Evolutionary conservation across 2,797 vertebrate species (phyloP).

Genomic region (Propithecus perrieri): DNA sequence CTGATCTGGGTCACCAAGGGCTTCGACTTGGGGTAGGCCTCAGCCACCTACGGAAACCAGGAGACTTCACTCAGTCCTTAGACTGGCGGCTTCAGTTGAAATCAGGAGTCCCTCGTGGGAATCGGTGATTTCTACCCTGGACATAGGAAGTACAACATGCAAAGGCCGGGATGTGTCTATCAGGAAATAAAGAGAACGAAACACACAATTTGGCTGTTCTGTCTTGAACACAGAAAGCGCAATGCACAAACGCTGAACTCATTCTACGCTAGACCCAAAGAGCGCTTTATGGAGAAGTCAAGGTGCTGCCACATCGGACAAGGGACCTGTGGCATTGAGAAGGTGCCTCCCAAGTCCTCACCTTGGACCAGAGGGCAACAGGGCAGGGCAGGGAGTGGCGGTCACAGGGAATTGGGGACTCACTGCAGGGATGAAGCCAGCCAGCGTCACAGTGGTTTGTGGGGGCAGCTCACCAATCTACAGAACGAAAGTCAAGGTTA

Average conservation of each 20-base stretch:
- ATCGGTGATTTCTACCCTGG: neutral
- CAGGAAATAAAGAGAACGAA: neutral
- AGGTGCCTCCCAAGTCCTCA: neutral
- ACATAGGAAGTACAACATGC: neutral
- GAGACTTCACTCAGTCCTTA: neutral
- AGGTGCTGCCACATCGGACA: neutral
- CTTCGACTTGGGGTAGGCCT: conserved; percentile 61
- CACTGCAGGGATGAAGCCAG: conserved; percentile 69
- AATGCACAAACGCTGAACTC: neutral
- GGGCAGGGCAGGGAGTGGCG: neutral
- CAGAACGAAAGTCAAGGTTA: neutral
- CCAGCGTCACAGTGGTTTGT: conserved; percentile 39
- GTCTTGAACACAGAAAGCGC: neutral
- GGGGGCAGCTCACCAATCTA: conserved; percentile 67
- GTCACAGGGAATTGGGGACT: neutral
- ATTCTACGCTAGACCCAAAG: neutral
- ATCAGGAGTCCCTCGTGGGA: neutral
- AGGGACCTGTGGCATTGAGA: neutral
- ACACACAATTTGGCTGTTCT: neutral
- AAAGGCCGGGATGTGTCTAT: neutral
- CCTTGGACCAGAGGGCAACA: neutral
- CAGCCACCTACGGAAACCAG: conserved; percentile 59
- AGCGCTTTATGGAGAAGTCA: neutral
- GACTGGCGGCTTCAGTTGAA: neutral
- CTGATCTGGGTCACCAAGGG: conserved; percentile 55